These are phyloP conservation scores for Coboldia fuscipes DNA, from an alignment of 1,140 invertebrate genomes.

Conservation along the genomic window DNA sequence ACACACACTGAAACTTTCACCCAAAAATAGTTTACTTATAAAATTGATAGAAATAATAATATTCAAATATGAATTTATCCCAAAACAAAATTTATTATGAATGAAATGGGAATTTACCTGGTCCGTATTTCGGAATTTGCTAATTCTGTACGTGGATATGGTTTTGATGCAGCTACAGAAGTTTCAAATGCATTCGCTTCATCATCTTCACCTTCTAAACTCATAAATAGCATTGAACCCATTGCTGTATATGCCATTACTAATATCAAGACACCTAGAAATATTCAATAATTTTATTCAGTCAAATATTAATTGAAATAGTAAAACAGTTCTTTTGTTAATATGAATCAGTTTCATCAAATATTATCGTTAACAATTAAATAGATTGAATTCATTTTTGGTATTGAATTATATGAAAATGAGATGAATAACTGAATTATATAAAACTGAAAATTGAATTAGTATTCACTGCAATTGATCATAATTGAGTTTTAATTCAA, in stretches of 20 bases:
- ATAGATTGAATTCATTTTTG: neutral
- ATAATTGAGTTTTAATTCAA: too few species aligned
- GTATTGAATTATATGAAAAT: neutral
- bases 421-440: too few species aligned
- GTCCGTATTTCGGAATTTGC: constrained; percentile 24
- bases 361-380: neutral
- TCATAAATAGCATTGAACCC: constrained; percentile 80
- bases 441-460: too few species aligned
- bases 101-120: constrained; percentile 10
- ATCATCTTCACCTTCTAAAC: constrained; percentile 48
- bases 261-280: constrained; percentile 51
- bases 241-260: constrained; percentile 77
- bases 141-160: constrained; percentile 26
- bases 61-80: neutral
- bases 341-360: neutral
- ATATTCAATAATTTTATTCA: constrained; percentile 10
- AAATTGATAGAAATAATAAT: neutral
- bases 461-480: too few species aligned
- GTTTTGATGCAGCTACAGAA: constrained; percentile 34
- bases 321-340: too few species aligned
- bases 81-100: neutral
- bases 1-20: too few species aligned
- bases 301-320: too few species aligned
- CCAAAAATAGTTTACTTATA: neutral
- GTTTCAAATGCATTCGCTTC: constrained; percentile 21